phyloP scores from a whole-genome alignment of 2,888 invertebrate species.

The Mimas tiliae region DNA sequence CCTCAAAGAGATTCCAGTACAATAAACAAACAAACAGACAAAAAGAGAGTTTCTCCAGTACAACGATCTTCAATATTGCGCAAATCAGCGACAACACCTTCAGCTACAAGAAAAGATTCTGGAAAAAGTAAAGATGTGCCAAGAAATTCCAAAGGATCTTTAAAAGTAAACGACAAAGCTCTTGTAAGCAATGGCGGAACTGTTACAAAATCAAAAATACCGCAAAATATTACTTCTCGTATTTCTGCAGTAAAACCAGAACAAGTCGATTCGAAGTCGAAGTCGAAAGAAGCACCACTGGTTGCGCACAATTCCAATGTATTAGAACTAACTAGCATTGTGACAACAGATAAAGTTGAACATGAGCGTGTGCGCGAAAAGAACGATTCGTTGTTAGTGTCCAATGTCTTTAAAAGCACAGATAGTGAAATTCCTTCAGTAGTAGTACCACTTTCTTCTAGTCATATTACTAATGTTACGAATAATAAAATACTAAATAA shows the following conservation, averaged over 20 bases:
- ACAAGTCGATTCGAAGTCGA: neutral
- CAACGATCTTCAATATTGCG: slow-evolving; percentile 1
- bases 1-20: neutral
- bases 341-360: slow-evolving; percentile 27
- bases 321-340: too few species aligned
- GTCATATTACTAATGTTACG: slow-evolving; percentile 1
- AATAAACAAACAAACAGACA: neutral
- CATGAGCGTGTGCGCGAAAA: slow-evolving; percentile 36
- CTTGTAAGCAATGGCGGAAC: neutral
- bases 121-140: neutral
- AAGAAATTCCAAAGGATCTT: slow-evolving; percentile 5
- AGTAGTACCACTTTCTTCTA: slow-evolving; percentile 29
- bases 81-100: slow-evolving; percentile 17
- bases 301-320: neutral
- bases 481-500: slow-evolving; percentile 4
- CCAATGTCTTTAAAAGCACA: slow-evolving; percentile 38
- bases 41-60: neutral
- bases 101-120: slow-evolving; percentile 12
- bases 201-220: neutral
- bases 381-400: slow-evolving; percentile 37
- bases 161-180: neutral
- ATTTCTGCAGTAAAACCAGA: neutral
- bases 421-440: slow-evolving; percentile 39
- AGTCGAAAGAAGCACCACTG: neutral
- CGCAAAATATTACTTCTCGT: neutral